Evolutionary conservation across 2,888 invertebrate species (phyloP), one percentile per base, ranked within the genome.

Genomic region (Callyntrura sp.): DNA sequence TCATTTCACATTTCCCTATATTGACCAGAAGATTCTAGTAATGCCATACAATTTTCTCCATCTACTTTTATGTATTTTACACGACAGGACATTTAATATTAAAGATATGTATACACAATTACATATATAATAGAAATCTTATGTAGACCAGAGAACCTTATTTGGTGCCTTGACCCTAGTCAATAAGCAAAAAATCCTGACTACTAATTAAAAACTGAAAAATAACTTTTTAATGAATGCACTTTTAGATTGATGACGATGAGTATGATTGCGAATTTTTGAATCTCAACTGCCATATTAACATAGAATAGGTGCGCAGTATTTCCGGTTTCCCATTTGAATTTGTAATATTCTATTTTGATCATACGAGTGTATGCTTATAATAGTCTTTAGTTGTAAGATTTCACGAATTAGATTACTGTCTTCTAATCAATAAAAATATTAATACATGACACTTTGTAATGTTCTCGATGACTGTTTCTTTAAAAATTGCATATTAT

Each of bases 111-210:
- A 70, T 20, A 70, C 45, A 35, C 17, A 60, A 68, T 23, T 25
- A 23, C 14, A n/a, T 12, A 25, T 51, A 55, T n/a, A 4, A 25
- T 51, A 55, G 51, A n/a, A 88, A 73, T 82, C n/a, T 65, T 62
- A 87, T 28, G 79, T 85, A 76, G 85, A 85, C 83, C 83, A 90
- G 85, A 81, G 90, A 88, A 88, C 90, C 91, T 86, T 91, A 86
- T 91, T 91, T 92, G 92, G 92, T 92, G 92, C 92, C 91, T 92
- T 91, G 87, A 88, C 90, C 90, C 92, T 92, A 92, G 92, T 92
- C 92, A 92, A 87, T 87, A 90, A 83, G 85, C 76, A 90, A 89
- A 89, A 90, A 35, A 85, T 90, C 86, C 88, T 91, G 88, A 90
- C 88, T 82, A 82, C 51, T 73, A 43, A 73, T 84, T 12, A 45